These are phyloP conservation scores for Hyppa rectilinea DNA, from an alignment of 2,888 invertebrate species.

Conservation along the genomic window DNA sequence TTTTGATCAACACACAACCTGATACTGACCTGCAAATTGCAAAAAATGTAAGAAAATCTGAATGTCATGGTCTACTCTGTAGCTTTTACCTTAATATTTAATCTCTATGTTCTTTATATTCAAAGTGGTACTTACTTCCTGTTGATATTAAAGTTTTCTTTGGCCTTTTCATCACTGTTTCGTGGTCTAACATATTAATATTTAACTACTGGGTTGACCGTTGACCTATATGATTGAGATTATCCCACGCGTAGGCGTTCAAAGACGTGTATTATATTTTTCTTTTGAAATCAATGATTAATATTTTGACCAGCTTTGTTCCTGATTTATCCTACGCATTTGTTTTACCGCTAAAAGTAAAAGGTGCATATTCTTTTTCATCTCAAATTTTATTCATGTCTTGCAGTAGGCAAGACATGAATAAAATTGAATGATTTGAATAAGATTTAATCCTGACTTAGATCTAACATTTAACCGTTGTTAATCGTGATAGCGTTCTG, in stretches of 20 bases:
- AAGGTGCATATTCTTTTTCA: neutral
- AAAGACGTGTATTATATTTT: neutral
- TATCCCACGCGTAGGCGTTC: slow-evolving; percentile 17
- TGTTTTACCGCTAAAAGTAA: neutral
- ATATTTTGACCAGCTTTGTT: neutral
- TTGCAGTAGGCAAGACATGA: too few relatives aligned
- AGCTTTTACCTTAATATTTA: too few relatives aligned
- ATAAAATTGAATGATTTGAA: too few relatives aligned
- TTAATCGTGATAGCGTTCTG: neutral
- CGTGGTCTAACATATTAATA: slow-evolving; percentile 16
- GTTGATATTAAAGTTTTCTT: neutral
- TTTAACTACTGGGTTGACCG: slow-evolving; percentile 16
- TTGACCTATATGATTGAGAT: slow-evolving; percentile 36
- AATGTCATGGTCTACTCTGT: too few relatives aligned
- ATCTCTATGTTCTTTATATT: too few relatives aligned
- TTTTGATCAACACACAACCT: too few relatives aligned
- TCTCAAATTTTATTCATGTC: neutral
- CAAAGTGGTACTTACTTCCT: neutral
- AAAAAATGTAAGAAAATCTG: too few relatives aligned
- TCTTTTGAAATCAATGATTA: neutral
- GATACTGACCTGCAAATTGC: too few relatives aligned
- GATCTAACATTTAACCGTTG: neutral
- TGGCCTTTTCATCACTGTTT: slow-evolving; percentile 23
- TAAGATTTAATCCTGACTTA: neutral
- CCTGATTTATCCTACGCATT: neutral